Base-by-base conservation (phyloP, 2,113 vertebrate species). In the Serilophus lunatus region DNA sequence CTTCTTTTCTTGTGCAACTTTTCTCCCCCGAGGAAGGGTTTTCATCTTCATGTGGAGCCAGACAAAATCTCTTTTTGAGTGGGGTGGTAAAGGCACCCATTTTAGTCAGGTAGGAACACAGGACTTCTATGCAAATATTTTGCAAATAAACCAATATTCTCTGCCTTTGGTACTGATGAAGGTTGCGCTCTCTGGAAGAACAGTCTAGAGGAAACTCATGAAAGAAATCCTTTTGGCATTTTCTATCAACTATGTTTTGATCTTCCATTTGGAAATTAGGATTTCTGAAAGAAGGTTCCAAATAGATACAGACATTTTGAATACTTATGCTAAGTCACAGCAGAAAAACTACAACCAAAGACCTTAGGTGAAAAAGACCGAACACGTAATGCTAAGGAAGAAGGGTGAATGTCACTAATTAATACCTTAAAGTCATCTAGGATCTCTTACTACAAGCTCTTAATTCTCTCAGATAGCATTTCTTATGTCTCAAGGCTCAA, bases 301-400 rank as follows among this genome's bases (percentile, higher is more conserved):
- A 77, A 85, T 16, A 69, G 36, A 36, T 79, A 60, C 9, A 69
- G 77, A 49, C 22, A 68, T 79, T 91, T 82, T 76, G 40, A 76
- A 79, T 78, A 53, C 9, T 7, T 68, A 56, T 36, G 47, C 7
- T 53, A 65, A 83, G 6, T 64, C 36, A 53, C n/a, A 35, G 18
- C 25, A 84, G 69, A 84, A 82, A 64, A 89, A 2, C 40, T 16
- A 16, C 16, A 57, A 25, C 2, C 33, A 50, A 78, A 51, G n/a
- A 54, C 2, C 1, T 7, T 7, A 14, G 9, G 4, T 77, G 8
- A 78, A 82, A 79, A 65, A 86, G 66, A 3, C 0, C 2, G 26
- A 26, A 56, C 3, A n/a, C 9, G 13, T 10, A 84, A 14, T 64
- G 14, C 2, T 72, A 49, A 89, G 18, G 53, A 5, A 86, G n/a